Evolutionary conservation across 2,888 invertebrate species (phyloP).

Genomic region (Callinectes sapidus): DNA sequence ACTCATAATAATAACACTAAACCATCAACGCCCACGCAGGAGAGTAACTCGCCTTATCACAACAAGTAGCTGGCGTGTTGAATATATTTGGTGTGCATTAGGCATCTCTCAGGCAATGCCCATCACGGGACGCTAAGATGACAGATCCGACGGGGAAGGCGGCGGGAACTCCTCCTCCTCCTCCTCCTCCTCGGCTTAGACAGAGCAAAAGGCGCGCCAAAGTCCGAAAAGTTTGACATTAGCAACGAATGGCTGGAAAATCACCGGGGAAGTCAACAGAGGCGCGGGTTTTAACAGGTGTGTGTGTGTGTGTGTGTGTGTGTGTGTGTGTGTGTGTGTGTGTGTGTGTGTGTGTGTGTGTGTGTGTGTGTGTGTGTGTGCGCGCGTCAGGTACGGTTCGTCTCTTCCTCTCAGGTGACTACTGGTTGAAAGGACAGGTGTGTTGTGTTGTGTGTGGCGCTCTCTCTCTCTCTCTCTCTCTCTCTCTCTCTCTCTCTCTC

Average conservation of each 20-base stretch:
- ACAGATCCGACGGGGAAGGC: conserved; percentile 32
- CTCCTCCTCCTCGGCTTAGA: background rate
- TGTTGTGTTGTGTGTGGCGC: no score
- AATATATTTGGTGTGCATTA: conserved; percentile 12
- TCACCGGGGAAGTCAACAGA: background rate
- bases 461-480: background rate
- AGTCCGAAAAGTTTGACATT: conserved; percentile 26
- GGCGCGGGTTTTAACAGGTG: background rate
- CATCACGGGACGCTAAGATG: conserved; percentile 38
- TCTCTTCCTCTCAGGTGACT: background rate
- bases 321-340: conserved; percentile 48
- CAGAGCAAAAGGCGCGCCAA: background rate
- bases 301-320: conserved; percentile 41
- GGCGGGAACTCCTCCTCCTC: background rate
- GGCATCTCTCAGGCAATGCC: conserved; percentile 30
- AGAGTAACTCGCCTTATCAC: background rate
- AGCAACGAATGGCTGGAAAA: background rate
- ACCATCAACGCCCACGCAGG: background rate
- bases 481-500: background rate
- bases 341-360: conserved; percentile 39
- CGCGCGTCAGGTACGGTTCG: background rate
- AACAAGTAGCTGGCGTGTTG: background rate
- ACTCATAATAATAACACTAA: background rate
- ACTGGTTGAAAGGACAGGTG: background rate
- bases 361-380: conserved; percentile 40